Conservation (phyloP, 2,113 vertebrate species). For the Sapayoa aenigma region DNA sequence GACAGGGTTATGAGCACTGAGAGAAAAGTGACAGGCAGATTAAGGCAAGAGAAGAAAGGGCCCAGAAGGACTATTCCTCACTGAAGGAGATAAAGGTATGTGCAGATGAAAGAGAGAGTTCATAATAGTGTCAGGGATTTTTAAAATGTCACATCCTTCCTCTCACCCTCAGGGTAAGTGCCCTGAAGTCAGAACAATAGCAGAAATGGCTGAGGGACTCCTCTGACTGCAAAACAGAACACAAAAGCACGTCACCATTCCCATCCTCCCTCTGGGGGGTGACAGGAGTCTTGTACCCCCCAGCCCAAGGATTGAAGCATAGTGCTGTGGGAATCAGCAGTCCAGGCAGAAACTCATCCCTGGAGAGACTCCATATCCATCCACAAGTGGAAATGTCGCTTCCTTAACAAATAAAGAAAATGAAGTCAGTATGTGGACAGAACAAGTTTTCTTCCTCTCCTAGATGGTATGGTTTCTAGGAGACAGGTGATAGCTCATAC, state of each 20-base stretch:
- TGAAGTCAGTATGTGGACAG: background rate
- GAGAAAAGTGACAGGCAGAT: background rate
- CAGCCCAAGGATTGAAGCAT: background rate
- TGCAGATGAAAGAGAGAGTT: background rate
- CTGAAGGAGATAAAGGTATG: background rate
- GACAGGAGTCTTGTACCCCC: background rate
- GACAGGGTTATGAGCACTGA: background rate
- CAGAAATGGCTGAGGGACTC: background rate
- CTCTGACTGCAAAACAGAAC: background rate
- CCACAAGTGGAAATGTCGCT: background rate
- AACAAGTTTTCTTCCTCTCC: background rate
- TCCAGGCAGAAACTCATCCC: background rate
- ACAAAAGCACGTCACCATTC: background rate
- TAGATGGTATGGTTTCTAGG: background rate
- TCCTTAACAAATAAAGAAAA: background rate
- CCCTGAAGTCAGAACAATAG: background rate
- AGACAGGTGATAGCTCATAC: fast-evolving
- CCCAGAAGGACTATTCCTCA: background rate
- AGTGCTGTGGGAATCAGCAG: background rate
- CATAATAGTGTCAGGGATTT: background rate
- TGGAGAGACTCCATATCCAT: background rate
- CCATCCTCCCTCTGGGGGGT: fast-evolving
- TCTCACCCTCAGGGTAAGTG: background rate
- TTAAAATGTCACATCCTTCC: background rate
- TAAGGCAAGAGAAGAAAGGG: background rate